Base-by-base conservation (phyloP, 2,797 vertebrate genomes). In the Sylvia borin region DNA sequence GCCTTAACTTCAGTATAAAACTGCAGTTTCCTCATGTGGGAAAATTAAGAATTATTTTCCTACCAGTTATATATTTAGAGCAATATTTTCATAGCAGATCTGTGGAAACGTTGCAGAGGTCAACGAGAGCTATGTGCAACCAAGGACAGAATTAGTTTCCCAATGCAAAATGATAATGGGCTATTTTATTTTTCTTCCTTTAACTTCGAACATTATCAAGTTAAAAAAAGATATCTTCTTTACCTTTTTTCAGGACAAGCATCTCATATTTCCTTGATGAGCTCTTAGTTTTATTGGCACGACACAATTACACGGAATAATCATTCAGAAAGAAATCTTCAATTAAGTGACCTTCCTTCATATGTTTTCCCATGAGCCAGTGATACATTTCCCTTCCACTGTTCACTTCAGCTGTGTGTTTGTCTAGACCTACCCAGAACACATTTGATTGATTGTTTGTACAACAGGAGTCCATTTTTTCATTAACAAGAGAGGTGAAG, bases 151-250 rank as follows among this genome's bases (percentile, higher is more conserved):
- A 80, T 75, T 72, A 67, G n/a, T 75, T 91, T 87, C 36, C 29
- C 53, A 71, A 88, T 38, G 32, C 20, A 78, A 83, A 85, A 77
- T 60, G 4, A 48, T 74, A 95, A 90, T 62, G 5, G 21, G 2
- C 25, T 76, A 48, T 78, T 95, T 91, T 92, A 65, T 78, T 92
- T 90, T 92, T 81, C 68, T 96, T 83, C 47, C 29, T 90, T 68
- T 74, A 65, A 48, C 57, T 96, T 77, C 75, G 31, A 92, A 68
- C 4, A 60, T 80, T 75, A 94, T 38, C n/a, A 78, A 50, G 8
- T 80, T 83, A 31, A 88, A 84, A 84, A 92, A 87, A 70, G 29
- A 57, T 3, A 72, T 72, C 13, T 57, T 31, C 47, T 91, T 72
- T 80, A 61, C 8, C 40, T 88, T 85, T 90, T 80, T 26, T 92